Evolutionary conservation across 2,888 invertebrate genomes (phyloP).

Genomic region (Exocentrus adspersus): DNA sequence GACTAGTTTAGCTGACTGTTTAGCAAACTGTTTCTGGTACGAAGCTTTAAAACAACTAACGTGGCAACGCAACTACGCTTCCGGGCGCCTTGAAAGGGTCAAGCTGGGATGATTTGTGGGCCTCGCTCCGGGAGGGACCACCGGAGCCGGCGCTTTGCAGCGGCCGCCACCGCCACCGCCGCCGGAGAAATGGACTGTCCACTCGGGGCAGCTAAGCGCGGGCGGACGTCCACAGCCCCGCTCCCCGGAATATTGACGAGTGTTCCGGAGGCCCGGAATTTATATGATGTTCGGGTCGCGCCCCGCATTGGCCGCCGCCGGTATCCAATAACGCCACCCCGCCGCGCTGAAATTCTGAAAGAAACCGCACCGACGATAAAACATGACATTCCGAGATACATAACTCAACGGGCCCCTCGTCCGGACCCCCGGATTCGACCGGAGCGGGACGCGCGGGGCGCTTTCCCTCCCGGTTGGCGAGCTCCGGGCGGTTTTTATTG

Average conservation of each 20-base stretch:
- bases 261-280: constrained; percentile 58
- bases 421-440: not conserved
- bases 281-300: constrained; percentile 62
- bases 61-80: constrained; percentile 38
- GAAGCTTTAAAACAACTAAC: too few species aligned
- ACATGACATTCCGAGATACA: constrained; percentile 59
- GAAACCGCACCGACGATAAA: constrained; percentile 62
- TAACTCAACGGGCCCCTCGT: constrained; percentile 21
- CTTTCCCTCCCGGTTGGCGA: not conserved
- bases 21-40: too few species aligned
- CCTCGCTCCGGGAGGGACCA: constrained; percentile 48
- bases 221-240: constrained; percentile 45
- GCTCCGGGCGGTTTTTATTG: not conserved
- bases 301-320: constrained; percentile 61
- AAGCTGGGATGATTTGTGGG: constrained; percentile 57
- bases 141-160: constrained; percentile 46
- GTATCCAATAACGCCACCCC: constrained; percentile 61
- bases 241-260: constrained; percentile 57
- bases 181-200: constrained; percentile 62
- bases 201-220: constrained; percentile 57
- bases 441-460: not conserved
- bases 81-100: constrained; percentile 52
- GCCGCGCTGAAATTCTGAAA: constrained; percentile 59
- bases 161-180: constrained; percentile 4
- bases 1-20: too few species aligned